Base-by-base conservation (phyloP, 2,113 vertebrate species). In the Prunella himalayana region DNA sequence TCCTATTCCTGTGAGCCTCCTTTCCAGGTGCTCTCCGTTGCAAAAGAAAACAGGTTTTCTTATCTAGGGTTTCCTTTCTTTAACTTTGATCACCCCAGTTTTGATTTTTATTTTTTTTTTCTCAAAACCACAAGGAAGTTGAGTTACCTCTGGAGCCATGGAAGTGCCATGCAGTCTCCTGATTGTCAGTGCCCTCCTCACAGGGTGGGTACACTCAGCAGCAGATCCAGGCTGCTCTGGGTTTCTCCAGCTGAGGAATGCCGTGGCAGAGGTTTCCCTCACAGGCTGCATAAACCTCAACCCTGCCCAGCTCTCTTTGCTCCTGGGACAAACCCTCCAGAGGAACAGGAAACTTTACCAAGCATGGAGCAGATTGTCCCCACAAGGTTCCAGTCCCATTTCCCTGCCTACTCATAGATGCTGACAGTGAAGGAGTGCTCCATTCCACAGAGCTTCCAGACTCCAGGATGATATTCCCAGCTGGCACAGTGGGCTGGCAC, bases 371-470 rank as follows among this genome's bases (percentile, higher is more conserved):
- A 79, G 24, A 24, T 85, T 49, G 49, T 68, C 41, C 31, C 13
- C 44, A 47, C 9, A 39, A 41, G 41, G 18, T 30, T 83, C 44
- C 54, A 54, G 13, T 30, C 6, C 33, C 41, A 0, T 66, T 82
- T 82, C 7, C 28, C 28, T 82, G 28, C 45, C 45, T 33, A 8
- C 7, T 39, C 47, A 9, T 1, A 42, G 31, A 39, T 56, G 53
- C 24, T 0, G 1, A 22, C 6, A 78, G 10, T 4, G 1, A 88
- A 76, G 66, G 45, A 64, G 4, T 2, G 1, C 13, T 65, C 44
- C 24, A 11, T 45, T 41, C 68, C 56, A n/a, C 45, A 81, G 44
- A 77, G 28, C 22, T 91, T 56, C 71, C 81, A 88, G 18, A 27
- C 15, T 47, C 2, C 1, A 76, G 53, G 44, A 39, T 35, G 37